Evolutionary conservation across 2,113 vertebrate genomes (phyloP), one percentile per base, ranked within the genome.

Genomic region (Mesoclemmys tuberculata): DNA sequence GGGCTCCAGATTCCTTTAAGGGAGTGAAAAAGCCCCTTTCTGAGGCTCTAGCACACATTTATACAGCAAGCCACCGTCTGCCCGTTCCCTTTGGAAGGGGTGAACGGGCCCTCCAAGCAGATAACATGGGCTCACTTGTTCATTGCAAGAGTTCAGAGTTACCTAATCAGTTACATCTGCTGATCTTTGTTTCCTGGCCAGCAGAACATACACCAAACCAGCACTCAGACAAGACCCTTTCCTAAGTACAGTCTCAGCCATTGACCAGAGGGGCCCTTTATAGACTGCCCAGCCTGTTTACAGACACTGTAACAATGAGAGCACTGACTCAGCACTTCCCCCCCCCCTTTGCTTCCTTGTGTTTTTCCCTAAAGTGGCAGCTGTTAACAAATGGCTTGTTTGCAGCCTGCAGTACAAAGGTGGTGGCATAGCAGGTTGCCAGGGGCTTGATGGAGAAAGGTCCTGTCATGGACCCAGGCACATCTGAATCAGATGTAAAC

Each of bases 311-410:
- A 97, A 96, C 93, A 95, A 95, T 96, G 91, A 90, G 3, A 79
- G 6, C 96, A 96, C 95, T 96, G 95, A 97, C 93, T 96, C 95
- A 96, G 95, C 97, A 93, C 87, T 94, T 80, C 1, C 74, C 97
- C 95, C 74, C 97, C 95, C 92, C 94, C 71, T 46, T 91, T 80
- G 87, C 86, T 97, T 96, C 51, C 55, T 56, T 80, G 26, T 22
- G 26, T 35, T 61, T 56, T 64, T 68, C 75, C 93, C 93, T 93
- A 58, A 93, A 91, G 81, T 91, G 96, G 75, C 85, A 94, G 27
- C 95, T 87, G 71, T 97, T 96, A 94, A 81, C 86, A 79, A 54
- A 89, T 96, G 92, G 88, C 91, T 86, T 89, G 78, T 87, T 94
- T 88, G 9, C 92, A 96, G 75, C 85, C 41, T 27, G 83, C 80